Evolutionary conservation across 2,888 invertebrate genomes (phyloP).

Genomic region (Thysanoteuthis rhombus): DNA sequence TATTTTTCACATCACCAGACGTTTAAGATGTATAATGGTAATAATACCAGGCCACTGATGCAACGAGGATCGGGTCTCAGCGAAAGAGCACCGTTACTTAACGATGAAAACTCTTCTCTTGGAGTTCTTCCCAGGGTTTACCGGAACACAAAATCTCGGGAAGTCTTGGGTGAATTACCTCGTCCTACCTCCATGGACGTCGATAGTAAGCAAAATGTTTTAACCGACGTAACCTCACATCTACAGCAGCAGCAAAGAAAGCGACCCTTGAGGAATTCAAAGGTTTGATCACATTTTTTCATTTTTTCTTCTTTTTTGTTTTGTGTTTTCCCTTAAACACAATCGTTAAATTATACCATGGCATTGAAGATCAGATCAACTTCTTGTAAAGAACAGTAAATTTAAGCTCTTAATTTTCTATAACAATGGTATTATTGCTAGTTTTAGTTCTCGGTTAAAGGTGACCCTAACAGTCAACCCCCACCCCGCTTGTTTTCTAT

Average conservation of each 20-base stretch:
- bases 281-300: background rate
- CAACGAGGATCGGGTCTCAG: background rate
- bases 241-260: background rate
- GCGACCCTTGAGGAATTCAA: constrained; percentile 13
- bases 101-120: background rate
- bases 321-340: too few relatives aligned
- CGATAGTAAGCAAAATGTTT: background rate
- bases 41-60: background rate
- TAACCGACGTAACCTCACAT: background rate
- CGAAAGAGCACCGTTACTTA: background rate
- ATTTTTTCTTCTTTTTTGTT: background rate
- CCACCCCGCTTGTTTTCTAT: too few relatives aligned
- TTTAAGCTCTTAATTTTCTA: too few relatives aligned
- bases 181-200: background rate
- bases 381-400: too few relatives aligned
- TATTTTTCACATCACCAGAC: too few relatives aligned
- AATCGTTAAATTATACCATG: too few relatives aligned
- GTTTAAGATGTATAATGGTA: background rate
- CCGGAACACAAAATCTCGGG: background rate
- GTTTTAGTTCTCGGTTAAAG: too few relatives aligned
- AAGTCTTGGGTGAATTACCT: background rate
- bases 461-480: too few relatives aligned
- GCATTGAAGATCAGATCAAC: too few relatives aligned
- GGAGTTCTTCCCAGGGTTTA: background rate
- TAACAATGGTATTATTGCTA: too few relatives aligned